Percentiles rank a stretch among this genome's conserved stretches.
phyloP scores from a whole-genome alignment of 2,113 vertebrate genomes.

The Philantomba maxwellii region DNA sequence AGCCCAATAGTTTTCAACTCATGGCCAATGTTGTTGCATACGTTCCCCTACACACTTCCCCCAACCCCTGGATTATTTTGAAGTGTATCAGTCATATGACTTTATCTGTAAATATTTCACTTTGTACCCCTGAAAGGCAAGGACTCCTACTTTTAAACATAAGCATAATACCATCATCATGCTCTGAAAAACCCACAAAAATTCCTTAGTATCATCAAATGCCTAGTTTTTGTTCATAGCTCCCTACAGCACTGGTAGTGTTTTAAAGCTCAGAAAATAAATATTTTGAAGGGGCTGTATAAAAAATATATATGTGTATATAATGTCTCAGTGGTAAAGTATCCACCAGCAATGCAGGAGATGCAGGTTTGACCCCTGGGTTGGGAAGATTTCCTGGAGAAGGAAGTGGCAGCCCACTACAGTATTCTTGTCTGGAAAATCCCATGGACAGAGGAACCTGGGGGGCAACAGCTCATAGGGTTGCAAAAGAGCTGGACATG shows the following conservation, averaged over 20 bases:
- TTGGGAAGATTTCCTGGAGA: background rate
- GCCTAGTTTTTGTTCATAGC: background rate
- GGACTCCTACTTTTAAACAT: background rate
- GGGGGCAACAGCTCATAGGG: background rate
- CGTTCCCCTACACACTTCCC: background rate
- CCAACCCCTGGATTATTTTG: background rate
- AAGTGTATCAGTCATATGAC: background rate
- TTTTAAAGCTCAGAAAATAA: background rate
- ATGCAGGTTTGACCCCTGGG: background rate
- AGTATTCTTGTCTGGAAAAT: background rate
- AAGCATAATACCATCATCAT: background rate
- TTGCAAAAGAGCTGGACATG: background rate
- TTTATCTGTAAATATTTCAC: background rate
- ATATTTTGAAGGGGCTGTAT: background rate
- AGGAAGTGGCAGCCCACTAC: background rate
- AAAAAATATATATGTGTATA: background rate
- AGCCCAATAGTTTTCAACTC: background rate
- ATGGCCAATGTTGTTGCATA: fast-evolving
- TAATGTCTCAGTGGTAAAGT: background rate
- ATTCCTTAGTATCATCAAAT: background rate
- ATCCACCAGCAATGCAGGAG: background rate
- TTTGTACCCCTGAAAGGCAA: background rate
- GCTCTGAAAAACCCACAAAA: background rate
- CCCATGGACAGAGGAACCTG: background rate
- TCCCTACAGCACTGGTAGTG: background rate